phyloP scores from a whole-genome alignment of 2,113 vertebrate genomes.

The Coptodon rendalli region DNA sequence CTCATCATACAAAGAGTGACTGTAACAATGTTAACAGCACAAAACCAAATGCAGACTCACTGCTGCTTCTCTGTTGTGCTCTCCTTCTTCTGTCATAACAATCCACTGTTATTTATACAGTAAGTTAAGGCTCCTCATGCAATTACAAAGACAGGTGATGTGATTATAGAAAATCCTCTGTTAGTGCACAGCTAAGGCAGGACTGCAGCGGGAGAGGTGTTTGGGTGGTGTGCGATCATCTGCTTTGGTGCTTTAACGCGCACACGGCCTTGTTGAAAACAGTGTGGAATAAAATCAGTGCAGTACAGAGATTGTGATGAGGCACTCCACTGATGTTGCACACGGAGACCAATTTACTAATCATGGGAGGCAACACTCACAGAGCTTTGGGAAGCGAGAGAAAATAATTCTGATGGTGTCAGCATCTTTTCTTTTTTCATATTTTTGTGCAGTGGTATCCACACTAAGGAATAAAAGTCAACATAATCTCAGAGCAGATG shows the following conservation, averaged over 20 bases:
- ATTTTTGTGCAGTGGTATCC: not conserved
- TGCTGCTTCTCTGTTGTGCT: not conserved
- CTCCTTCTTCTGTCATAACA: not conserved
- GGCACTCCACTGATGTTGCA: not conserved
- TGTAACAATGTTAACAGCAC: not conserved
- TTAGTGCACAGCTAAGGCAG: not conserved
- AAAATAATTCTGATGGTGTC: not conserved
- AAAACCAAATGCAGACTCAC: not conserved
- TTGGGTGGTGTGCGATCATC: not conserved
- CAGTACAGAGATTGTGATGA: not conserved
- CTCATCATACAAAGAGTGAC: not conserved
- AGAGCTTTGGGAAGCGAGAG: not conserved
- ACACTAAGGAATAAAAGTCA: not conserved
- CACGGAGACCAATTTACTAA: not conserved
- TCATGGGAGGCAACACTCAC: not conserved
- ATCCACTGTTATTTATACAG: not conserved
- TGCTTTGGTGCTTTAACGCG: not conserved
- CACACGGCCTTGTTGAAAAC: not conserved
- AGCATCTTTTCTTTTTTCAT: not conserved
- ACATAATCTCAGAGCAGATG: not conserved
- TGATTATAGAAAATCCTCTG: conserved; percentile 23
- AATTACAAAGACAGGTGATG: conserved; percentile 18
- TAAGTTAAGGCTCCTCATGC: not conserved
- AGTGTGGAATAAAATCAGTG: not conserved
- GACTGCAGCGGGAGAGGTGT: not conserved